A percentile compares a stretch with the other conserved stretches of the same genome.
Conservation (phyloP, 2,113 vertebrate species). For the Lucifuga dentata region DNA sequence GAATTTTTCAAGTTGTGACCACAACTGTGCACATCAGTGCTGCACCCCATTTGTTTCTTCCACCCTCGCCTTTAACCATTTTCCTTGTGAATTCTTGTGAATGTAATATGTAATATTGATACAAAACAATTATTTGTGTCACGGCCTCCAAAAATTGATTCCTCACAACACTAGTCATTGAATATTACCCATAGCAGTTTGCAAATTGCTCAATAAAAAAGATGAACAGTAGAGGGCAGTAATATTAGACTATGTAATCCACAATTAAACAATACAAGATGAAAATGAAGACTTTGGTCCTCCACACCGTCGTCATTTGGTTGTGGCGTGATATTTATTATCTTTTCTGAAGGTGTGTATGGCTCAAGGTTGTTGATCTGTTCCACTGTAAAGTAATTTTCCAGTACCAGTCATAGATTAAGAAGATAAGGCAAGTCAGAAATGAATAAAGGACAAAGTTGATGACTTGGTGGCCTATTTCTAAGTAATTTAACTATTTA, state of each 20-base stretch:
- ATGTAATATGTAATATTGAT: too few species aligned
- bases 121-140: too few species aligned
- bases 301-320: background rate
- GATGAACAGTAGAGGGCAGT: slow-evolving; percentile 31
- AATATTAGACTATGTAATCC: background rate
- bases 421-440: too few species aligned
- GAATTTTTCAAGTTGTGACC: background rate
- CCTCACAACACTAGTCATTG: too few species aligned
- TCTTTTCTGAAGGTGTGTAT: too few species aligned
- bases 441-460: slow-evolving; percentile 14
- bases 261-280: slow-evolving; percentile 1
- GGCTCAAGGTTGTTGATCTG: too few species aligned
- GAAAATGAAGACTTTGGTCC: background rate
- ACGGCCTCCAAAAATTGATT: too few species aligned
- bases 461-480: background rate
- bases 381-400: too few species aligned
- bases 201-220: too few species aligned
- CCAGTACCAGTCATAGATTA: too few species aligned
- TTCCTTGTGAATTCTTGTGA: background rate
- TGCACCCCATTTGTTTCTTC: background rate
- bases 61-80: background rate
- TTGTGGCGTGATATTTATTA: too few species aligned
- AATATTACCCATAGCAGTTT: background rate
- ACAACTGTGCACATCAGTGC: background rate
- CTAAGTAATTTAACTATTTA: slow-evolving; percentile 13